These are phyloP conservation scores for Rhingia rostrata DNA, from an alignment of 2,888 invertebrate genomes.

Conservation along the genomic window DNA sequence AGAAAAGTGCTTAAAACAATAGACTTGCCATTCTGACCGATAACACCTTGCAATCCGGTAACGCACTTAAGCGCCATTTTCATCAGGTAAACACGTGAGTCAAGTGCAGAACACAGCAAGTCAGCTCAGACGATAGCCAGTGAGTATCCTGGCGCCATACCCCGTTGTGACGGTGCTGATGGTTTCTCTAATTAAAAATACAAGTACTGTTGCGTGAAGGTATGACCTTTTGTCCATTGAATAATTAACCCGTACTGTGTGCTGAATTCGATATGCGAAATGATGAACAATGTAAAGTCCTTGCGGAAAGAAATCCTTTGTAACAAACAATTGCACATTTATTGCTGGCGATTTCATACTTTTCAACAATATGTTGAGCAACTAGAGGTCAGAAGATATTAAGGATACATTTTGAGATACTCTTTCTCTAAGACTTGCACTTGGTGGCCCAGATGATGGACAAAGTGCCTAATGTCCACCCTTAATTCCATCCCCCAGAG, in stretches of 20 bases:
- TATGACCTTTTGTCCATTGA: background rate
- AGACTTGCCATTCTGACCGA: slow-evolving; percentile 32
- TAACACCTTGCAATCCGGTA: slow-evolving; percentile 50
- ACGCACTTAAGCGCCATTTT: slow-evolving; percentile 63
- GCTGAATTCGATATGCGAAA: slow-evolving; percentile 30
- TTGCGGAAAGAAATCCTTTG: background rate
- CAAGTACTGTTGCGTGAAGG: background rate
- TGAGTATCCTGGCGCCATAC: slow-evolving; percentile 58
- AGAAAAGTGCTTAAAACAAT: slow-evolving; percentile 27
- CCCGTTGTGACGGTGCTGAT: slow-evolving; percentile 37
- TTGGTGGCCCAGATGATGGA: slow-evolving; percentile 67
- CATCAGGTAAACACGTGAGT: slow-evolving; percentile 36
- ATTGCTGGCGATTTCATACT: slow-evolving; percentile 22
- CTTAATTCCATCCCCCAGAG: slow-evolving; percentile 31
- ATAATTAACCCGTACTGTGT: slow-evolving; percentile 33
- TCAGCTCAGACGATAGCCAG: slow-evolving; percentile 44
- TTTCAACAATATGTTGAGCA: slow-evolving; percentile 34
- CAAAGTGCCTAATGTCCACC: slow-evolving; percentile 33
- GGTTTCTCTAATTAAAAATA: slow-evolving; percentile 26
- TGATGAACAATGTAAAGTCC: background rate
- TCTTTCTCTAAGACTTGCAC: slow-evolving; percentile 5
- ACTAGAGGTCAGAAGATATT: background rate
- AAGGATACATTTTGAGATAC: no score
- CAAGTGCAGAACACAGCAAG: slow-evolving; percentile 46
- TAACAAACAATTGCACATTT: background rate